A percentile compares a stretch with the other conserved stretches of the same genome.
Evolutionary conservation across 2,113 vertebrate genomes (phyloP).

Genomic region (Clupea harengus): DNA sequence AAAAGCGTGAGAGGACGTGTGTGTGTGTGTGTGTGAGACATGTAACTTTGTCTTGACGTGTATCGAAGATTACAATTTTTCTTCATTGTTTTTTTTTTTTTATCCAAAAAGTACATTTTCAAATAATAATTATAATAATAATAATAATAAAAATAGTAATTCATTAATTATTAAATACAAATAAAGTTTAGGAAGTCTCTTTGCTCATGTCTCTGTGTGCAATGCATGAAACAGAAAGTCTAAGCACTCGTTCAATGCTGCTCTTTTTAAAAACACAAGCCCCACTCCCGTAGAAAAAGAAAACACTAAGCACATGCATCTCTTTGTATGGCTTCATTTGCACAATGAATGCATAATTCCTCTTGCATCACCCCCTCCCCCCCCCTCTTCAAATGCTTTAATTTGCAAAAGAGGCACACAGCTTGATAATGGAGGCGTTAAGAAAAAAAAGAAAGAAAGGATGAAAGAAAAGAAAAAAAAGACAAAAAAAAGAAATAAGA

Average conservation of each 20-base stretch:
- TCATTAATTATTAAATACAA: background rate
- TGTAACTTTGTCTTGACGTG: background rate
- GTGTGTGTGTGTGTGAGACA: background rate
- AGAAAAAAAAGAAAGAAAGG: constrained; percentile 55
- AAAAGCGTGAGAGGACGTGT: background rate
- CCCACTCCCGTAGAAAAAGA: constrained; percentile 66
- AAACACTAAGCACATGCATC: constrained; percentile 74
- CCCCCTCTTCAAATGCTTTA: constrained; percentile 80
- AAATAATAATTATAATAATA: background rate
- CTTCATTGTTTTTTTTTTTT: background rate
- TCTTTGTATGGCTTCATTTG: constrained; percentile 89
- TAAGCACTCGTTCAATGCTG: background rate
- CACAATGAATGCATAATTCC: constrained; percentile 85
- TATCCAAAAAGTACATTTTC: background rate
- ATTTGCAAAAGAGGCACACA: constrained; percentile 92
- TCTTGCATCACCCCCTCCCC: constrained; percentile 63
- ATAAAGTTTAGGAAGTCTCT: background rate
- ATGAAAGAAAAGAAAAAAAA: constrained; percentile 63
- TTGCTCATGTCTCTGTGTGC: background rate
- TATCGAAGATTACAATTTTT: background rate
- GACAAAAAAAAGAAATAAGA: constrained; percentile 34
- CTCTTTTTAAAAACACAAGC: constrained; percentile 5
- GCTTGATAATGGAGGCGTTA: constrained; percentile 92
- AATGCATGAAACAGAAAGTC: background rate
- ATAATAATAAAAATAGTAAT: background rate